A percentile compares a stretch with the other conserved stretches of the same genome.
Conservation (phyloP, 2,888 invertebrate species). For the Suillia variegata region DNA sequence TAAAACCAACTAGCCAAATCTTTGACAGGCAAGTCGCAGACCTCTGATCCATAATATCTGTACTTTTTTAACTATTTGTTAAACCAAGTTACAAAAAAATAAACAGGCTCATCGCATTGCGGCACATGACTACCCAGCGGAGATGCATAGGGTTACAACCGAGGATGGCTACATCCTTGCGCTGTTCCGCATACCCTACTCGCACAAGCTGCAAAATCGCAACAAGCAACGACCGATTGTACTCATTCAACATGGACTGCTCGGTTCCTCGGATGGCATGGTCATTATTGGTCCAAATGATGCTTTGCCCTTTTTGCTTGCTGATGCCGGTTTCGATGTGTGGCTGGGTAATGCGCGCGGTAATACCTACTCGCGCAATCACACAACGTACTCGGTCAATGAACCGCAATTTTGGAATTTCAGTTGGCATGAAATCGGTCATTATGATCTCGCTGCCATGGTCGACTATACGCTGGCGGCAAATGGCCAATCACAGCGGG, state of each 20-base stretch:
- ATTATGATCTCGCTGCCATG: slow-evolving; percentile 40
- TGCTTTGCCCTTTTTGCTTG: slow-evolving; percentile 43
- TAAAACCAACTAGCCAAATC: too few species aligned
- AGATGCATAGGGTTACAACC: slow-evolving; percentile 65
- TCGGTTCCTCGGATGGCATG: slow-evolving; percentile 49
- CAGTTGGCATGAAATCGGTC: slow-evolving; percentile 27
- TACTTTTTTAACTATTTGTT: not conserved
- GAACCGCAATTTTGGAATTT: slow-evolving; percentile 34
- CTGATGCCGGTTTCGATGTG: slow-evolving; percentile 55
- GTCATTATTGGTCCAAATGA: slow-evolving; percentile 43
- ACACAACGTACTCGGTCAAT: slow-evolving; percentile 30
- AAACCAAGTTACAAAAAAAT: too few species aligned
- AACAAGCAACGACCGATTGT: slow-evolving; percentile 39
- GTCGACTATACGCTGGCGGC: slow-evolving; percentile 44
- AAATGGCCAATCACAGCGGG: slow-evolving; percentile 38
- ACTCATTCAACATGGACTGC: slow-evolving; percentile 64
- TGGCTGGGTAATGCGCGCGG: slow-evolving; percentile 56
- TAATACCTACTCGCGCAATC: slow-evolving; percentile 41
- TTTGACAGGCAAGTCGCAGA: too few species aligned
- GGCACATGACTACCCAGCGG: slow-evolving; percentile 67
- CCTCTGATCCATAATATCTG: too few species aligned
- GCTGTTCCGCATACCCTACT: slow-evolving; percentile 50
- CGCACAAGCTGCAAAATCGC: slow-evolving; percentile 40
- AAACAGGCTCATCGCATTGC: slow-evolving; percentile 43
- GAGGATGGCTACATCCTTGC: slow-evolving; percentile 49